phyloP scores from a whole-genome alignment of 64 coral and sea anemone genomes.

The Stichodactyla helianthus region DNA sequence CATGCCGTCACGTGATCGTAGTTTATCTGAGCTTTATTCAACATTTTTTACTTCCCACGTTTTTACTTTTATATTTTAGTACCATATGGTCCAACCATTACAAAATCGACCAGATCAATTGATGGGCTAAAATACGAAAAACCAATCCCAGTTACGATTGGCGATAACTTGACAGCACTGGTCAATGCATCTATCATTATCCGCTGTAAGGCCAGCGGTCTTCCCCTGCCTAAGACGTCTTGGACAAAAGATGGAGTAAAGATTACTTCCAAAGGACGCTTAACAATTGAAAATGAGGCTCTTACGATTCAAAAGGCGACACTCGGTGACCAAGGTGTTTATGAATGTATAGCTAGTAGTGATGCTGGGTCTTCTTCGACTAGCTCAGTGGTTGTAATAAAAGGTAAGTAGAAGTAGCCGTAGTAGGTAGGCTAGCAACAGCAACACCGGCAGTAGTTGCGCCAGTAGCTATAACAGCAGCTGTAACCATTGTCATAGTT shows the following conservation, averaged over 20 bases:
- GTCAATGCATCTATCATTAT: constrained; percentile 22
- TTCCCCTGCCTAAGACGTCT: constrained; percentile 11
- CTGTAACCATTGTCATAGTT: too few species aligned
- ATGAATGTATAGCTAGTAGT: constrained; percentile 62
- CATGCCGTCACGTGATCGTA: too few species aligned
- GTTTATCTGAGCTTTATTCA: not conserved
- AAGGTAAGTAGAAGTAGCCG: constrained; percentile 3
- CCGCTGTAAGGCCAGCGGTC: constrained; percentile 1
- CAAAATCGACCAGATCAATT: not conserved
- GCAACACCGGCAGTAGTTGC: not conserved
- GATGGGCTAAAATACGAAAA: constrained; percentile 4
- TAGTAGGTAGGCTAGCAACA: not conserved
- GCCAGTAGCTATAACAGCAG: not conserved
- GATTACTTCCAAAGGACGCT: not conserved
- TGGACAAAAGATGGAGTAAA: constrained; percentile 22
- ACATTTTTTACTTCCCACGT: not conserved
- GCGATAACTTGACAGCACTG: constrained; percentile 36
- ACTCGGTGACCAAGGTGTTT: constrained; percentile 48
- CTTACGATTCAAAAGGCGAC: not conserved
- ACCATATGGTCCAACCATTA: constrained; percentile 17
- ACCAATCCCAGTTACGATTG: constrained; percentile 22
- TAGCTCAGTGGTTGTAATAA: constrained; percentile 25
- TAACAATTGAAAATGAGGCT: not conserved
- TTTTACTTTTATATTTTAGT: not conserved
- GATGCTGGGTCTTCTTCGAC: constrained; percentile 7